Evolutionary conservation across 2,113 vertebrate genomes (phyloP).

Genomic region (Antechinus flavipes): DNA sequence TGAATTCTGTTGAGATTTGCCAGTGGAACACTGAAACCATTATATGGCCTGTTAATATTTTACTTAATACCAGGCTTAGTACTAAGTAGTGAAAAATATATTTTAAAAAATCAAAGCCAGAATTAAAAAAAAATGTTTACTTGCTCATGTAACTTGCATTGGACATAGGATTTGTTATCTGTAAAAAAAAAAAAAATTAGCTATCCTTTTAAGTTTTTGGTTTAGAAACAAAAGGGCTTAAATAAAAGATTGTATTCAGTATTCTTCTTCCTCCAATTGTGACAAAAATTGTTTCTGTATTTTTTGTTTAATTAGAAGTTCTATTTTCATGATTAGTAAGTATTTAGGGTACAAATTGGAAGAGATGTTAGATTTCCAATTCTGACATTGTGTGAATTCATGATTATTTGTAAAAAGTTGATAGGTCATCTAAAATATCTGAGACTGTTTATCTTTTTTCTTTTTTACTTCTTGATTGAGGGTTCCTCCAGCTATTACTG

Average conservation of each 20-base stretch:
- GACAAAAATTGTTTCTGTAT: conserved; percentile 67
- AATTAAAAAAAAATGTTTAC: conserved; percentile 23
- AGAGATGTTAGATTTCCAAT: not conserved
- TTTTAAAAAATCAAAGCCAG: conserved; percentile 61
- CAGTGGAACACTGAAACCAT: conserved; percentile 76
- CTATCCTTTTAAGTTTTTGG: conserved; percentile 43
- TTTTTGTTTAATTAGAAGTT: conserved; percentile 68
- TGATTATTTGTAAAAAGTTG: conserved; percentile 59
- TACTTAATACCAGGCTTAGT: conserved; percentile 56
- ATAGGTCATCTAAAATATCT: conserved; percentile 40
- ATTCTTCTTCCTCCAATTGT: conserved; percentile 19
- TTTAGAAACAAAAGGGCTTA: conserved; percentile 30
- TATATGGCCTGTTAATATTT: conserved; percentile 77
- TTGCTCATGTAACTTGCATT: conserved; percentile 64
- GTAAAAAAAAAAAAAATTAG: conserved; percentile 63
- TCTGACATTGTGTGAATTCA: conserved; percentile 3
- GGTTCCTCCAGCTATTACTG: conserved; percentile 28
- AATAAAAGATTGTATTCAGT: conserved; percentile 43
- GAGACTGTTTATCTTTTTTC: conserved; percentile 53
- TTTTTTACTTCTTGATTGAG: conserved; percentile 64
- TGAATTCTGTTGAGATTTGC: conserved; percentile 77
- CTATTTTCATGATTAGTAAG: conserved; percentile 58
- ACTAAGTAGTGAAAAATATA: conserved; percentile 45
- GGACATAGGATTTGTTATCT: conserved; percentile 68
- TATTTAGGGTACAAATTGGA: not conserved